Evolutionary conservation across 2,113 vertebrate genomes (phyloP).

Genomic region (Muntiacus muntjak): DNA sequence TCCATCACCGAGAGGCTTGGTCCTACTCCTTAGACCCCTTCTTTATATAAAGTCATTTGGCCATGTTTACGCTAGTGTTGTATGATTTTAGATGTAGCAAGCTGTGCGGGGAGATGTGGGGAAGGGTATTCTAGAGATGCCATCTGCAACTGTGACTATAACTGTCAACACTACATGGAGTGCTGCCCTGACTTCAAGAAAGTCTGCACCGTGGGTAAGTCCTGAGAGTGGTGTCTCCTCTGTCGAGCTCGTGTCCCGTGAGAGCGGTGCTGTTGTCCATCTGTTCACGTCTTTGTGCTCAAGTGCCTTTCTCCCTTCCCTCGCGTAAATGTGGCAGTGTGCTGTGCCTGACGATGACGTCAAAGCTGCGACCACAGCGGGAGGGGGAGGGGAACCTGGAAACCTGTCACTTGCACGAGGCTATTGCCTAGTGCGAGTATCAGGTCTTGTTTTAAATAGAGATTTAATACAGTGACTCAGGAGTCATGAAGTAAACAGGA

Average conservation of each 20-base stretch:
- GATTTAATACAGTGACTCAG: not conserved
- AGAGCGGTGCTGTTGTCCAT: not conserved
- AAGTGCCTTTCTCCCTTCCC: constrained; percentile 43
- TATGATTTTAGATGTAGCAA: constrained; percentile 84
- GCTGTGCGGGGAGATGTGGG: constrained; percentile 93
- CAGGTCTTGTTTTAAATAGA: not conserved
- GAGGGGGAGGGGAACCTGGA: not conserved
- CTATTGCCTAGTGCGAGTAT: not conserved
- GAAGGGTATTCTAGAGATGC: constrained; percentile 87
- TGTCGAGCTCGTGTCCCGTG: not conserved
- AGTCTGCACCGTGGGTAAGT: constrained; percentile 89
- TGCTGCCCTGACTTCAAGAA: constrained; percentile 92
- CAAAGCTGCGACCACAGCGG: not conserved
- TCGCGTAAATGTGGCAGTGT: constrained; percentile 18
- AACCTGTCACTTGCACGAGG: not conserved
- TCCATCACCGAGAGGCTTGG: not conserved
- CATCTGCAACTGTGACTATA: constrained; percentile 93
- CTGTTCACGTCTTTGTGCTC: not conserved
- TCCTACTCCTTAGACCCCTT: not conserved
- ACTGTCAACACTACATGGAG: constrained; percentile 89
- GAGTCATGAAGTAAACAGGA: not conserved
- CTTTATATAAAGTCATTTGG: constrained; percentile 24
- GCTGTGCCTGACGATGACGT: not conserved
- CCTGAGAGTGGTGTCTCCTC: not conserved
- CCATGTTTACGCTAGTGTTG: constrained; percentile 74